A percentile compares a stretch with the other conserved stretches of the same genome.
Evolutionary conservation across 2,888 invertebrate genomes (phyloP).

Genomic region (Scaptomyza tumidula): DNA sequence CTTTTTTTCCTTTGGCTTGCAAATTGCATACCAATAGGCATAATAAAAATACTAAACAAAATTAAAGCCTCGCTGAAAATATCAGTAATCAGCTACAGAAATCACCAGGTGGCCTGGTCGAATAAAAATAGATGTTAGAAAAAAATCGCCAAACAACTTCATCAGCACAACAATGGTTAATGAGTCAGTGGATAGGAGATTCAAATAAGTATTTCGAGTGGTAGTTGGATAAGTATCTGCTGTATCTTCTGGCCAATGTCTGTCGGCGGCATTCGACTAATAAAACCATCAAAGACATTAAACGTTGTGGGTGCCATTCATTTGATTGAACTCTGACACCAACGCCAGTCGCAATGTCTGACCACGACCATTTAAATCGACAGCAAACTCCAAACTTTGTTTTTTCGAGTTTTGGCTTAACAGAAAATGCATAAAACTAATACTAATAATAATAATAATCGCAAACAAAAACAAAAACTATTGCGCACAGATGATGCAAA

Average conservation of each 20-base stretch:
- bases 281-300: constrained; percentile 80
- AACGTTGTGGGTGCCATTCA: constrained; percentile 79
- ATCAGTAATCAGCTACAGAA: constrained; percentile 64
- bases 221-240: constrained; percentile 36
- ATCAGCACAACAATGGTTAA: constrained; percentile 74
- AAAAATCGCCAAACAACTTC: constrained; percentile 64
- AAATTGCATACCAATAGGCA: constrained; percentile 69
- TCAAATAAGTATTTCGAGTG: constrained; percentile 31
- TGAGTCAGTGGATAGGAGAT: constrained; percentile 61
- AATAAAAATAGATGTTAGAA: constrained; percentile 29
- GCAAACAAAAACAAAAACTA: constrained; percentile 44
- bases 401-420: constrained; percentile 14
- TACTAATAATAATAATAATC: constrained; percentile 69
- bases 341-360: constrained; percentile 44
- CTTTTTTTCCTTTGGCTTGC: constrained; percentile 63
- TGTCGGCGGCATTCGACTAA: constrained; percentile 73
- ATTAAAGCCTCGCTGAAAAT: constrained; percentile 63
- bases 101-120: constrained; percentile 64
- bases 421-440: constrained; percentile 37
- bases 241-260: constrained; percentile 48
- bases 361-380: constrained; percentile 48
- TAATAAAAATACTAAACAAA: constrained; percentile 55
- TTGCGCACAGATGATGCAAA: constrained; percentile 65
- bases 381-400: constrained; percentile 33
- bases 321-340: constrained; percentile 77